Conservation (phyloP, 2,797 vertebrate species). For the Tenualosa thibaudeaui region DNA sequence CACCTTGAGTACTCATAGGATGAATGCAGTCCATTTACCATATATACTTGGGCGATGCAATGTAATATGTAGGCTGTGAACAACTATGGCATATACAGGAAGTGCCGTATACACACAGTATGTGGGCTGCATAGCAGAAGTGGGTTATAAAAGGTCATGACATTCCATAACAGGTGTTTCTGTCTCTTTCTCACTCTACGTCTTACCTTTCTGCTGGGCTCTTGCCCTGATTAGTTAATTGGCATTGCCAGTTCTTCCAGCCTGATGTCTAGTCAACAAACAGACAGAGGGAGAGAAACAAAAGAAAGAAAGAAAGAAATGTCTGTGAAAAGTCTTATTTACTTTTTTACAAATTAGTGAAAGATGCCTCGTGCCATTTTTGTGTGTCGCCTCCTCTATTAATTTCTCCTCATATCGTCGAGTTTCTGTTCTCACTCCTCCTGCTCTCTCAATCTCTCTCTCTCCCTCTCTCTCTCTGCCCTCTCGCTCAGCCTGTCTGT, state of each 20-base stretch:
- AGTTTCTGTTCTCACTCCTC: conserved; percentile 19
- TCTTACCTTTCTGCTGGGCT: not conserved
- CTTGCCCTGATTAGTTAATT: conserved; percentile 31
- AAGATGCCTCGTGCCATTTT: not conserved
- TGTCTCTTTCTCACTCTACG: too few species aligned
- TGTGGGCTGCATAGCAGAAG: too few species aligned
- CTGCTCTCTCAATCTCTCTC: not conserved
- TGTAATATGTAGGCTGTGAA: too few species aligned
- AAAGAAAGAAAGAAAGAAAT: not conserved
- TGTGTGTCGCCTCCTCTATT: not conserved
- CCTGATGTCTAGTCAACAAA: conserved; percentile 43
- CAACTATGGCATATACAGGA: too few species aligned
- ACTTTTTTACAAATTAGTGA: not conserved
- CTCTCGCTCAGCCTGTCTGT: conserved; percentile 16
- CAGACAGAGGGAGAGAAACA: conserved; percentile 36
- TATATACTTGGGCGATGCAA: not conserved
- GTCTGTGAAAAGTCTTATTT: too few species aligned
- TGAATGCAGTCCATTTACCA: too few species aligned
- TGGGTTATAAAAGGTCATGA: too few species aligned
- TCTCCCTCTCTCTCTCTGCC: conserved; percentile 26
- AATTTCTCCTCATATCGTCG: conserved; percentile 28
- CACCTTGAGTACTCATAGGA: too few species aligned
- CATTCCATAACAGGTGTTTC: too few species aligned
- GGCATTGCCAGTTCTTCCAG: conserved; percentile 47
- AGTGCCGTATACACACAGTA: too few species aligned